Conservation (phyloP, 2,797 vertebrate species). For the Sebastes minor region DNA sequence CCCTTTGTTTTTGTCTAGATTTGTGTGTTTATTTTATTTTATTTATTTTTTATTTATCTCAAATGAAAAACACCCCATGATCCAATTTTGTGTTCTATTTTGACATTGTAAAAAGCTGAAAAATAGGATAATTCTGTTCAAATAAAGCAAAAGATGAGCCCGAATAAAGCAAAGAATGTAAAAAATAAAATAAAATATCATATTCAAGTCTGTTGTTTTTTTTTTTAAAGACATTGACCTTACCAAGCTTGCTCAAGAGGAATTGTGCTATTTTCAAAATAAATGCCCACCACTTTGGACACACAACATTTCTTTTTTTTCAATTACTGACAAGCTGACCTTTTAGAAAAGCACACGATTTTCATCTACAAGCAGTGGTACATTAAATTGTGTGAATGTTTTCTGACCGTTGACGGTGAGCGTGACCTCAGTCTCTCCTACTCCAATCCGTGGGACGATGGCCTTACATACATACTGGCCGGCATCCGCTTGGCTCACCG, state of each 20-base stretch:
- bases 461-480: conserved; percentile 93
- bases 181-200: neutral
- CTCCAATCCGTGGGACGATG: conserved; percentile 92
- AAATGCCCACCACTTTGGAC: conserved; percentile 12
- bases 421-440: conserved; percentile 90
- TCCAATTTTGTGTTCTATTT: no score
- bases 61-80: fast-evolving
- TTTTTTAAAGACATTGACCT: neutral
- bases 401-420: conserved; percentile 90
- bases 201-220: neutral
- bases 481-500: conserved; percentile 89
- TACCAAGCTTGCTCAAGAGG: neutral
- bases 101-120: no score
- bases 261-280: conserved; percentile 16
- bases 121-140: no score
- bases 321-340: conserved; percentile 28
- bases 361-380: conserved; percentile 1
- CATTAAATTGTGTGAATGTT: conserved; percentile 19
- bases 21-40: no score
- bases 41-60: no score
- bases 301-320: neutral
- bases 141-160: no score
- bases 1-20: no score
- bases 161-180: no score
- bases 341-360: conserved; percentile 15